Percentiles rank a stretch among this genome's conserved stretches.
phyloP scores from a whole-genome alignment of 2,113 vertebrate genomes.

The Gorsachius goisagi region DNA sequence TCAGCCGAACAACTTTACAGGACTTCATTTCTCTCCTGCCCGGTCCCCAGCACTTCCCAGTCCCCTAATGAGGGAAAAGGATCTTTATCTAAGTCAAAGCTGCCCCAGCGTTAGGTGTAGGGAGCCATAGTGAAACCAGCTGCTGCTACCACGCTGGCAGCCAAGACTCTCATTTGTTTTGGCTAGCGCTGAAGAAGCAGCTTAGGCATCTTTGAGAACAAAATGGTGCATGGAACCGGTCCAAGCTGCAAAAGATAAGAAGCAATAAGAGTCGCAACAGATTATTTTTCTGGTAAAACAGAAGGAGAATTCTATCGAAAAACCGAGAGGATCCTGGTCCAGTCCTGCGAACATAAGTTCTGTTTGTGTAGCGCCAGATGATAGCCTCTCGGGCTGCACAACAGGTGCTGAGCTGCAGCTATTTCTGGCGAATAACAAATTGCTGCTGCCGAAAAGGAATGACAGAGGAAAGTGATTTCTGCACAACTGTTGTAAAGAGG shows the following conservation, averaged over 20 bases:
- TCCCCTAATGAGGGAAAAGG: conserved; percentile 21
- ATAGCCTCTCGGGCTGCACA: conserved; percentile 53
- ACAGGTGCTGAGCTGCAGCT: conserved; percentile 70
- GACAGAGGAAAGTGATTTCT: not conserved
- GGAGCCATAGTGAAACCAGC: conserved; percentile 68
- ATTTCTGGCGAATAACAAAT: not conserved
- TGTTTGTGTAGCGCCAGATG: conserved; percentile 58
- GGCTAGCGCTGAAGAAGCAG: conserved; percentile 76
- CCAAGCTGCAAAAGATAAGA: conserved; percentile 77
- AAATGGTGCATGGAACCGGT: conserved; percentile 74
- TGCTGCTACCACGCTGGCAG: conserved; percentile 65
- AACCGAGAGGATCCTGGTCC: conserved; percentile 51
- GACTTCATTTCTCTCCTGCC: not conserved
- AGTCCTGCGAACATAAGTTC: conserved; percentile 44
- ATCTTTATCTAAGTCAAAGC: conserved; percentile 28
- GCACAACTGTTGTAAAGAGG: not conserved
- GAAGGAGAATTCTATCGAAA: conserved; percentile 70
- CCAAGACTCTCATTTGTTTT: conserved; percentile 79
- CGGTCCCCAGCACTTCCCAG: conserved; percentile 8
- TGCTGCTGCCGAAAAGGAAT: not conserved
- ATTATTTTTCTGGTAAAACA: conserved; percentile 80
- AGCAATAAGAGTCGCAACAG: conserved; percentile 75
- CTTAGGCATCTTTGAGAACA: conserved; percentile 77
- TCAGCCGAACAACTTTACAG: not conserved
- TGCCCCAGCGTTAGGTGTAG: conserved; percentile 68